Evolutionary conservation across 2,797 vertebrate species (phyloP), one percentile per base, ranked within the genome.

Genomic region (Eurystomus glaucurus): DNA sequence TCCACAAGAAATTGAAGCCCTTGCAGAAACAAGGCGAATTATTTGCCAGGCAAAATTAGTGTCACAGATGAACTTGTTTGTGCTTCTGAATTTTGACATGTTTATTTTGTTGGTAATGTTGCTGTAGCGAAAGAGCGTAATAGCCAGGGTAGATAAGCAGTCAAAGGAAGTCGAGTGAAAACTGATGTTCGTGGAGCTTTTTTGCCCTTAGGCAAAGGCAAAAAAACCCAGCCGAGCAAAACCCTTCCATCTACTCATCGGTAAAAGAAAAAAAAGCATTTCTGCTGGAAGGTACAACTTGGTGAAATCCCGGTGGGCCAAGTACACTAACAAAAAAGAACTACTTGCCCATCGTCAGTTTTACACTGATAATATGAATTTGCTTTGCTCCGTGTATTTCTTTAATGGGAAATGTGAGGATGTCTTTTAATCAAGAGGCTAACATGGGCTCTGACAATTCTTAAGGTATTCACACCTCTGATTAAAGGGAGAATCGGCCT

Each of bases 381-480:
- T 35, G 50, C 74, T 88, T 81, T 83, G 55, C 79, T 92, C 43
- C 19, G 1, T 39, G 9, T 35, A 57, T 89, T 80, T 87, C 70
- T 87, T 91, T 77, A 87, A 66, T 23, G 55, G 48, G 23, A 64
- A 82, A 50, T 19, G 19, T 70, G 80, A 92, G 86, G 90, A 71
- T 96, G 80, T 51, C 94, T 96, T 96, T 96, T 97, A 95, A 97
- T 97, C 92, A 94, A 66, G 86, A 95, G 81, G 77, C 87, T 90
- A 82, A 90, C 58, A 64, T 89, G 93, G 45, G 77, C 88, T 97
- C 94, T 96, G 94, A 95, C 95, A 94, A 91, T 83, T 93, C 25
- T 92, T 87, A 83, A 93, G 94, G 90, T 96, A 70, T 96, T 96
- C 95, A 96, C 97, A 97, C 95, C 93, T 97, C 93, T 97, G 97